These are phyloP conservation scores for Zosterops borbonicus DNA, from an alignment of 2,113 vertebrate genomes.

Conservation along the genomic window DNA sequence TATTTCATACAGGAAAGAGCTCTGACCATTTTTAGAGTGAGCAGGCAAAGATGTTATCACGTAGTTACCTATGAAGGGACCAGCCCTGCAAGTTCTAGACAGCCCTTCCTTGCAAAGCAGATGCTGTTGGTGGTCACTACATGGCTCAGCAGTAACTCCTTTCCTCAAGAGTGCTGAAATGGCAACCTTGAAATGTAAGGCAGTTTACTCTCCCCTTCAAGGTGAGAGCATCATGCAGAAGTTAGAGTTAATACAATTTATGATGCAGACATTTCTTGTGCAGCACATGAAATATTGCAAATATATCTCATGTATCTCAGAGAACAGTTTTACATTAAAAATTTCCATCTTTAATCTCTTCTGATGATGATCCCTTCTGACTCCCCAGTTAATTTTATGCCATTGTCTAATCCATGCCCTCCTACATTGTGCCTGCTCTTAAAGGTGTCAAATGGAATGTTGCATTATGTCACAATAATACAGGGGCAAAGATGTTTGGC, in stretches of 20 bases:
- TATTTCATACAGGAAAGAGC: background rate
- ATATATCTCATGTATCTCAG: background rate
- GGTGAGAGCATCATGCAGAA: background rate
- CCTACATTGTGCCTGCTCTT: background rate
- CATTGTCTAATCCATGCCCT: background rate
- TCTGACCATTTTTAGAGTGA: background rate
- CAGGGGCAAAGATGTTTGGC: background rate
- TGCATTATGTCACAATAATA: background rate
- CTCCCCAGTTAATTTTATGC: background rate
- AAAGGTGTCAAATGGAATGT: background rate
- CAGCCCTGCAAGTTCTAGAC: background rate
- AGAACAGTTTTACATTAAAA: background rate
- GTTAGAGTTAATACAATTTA: background rate
- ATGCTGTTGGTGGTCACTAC: background rate
- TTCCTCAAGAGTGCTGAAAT: background rate
- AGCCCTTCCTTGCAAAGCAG: background rate
- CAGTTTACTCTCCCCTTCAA: background rate
- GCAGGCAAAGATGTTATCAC: background rate
- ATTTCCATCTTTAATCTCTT: background rate
- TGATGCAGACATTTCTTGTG: background rate
- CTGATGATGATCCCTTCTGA: background rate
- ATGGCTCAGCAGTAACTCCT: background rate
- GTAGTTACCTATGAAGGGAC: background rate
- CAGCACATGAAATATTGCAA: background rate
- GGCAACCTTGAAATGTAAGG: background rate